Base-by-base conservation (phyloP, 2,888 invertebrate species). In the Drosophila melanosoma region DNA sequence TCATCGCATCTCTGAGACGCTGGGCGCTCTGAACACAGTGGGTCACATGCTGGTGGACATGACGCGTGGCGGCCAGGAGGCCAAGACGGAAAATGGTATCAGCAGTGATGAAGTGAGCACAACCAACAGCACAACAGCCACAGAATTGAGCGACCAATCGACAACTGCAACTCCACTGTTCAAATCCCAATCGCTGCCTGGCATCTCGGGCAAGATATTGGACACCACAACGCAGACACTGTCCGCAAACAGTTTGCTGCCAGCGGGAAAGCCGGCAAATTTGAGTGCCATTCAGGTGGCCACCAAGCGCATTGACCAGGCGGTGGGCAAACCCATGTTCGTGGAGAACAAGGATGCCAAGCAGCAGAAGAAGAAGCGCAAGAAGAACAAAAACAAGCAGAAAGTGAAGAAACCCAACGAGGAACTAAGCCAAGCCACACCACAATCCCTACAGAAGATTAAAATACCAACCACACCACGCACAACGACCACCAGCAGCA, bases 11-110 rank as follows among this genome's bases (percentile, higher is more conserved):
- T 95, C 95, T 0, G 95, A 95, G 91, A 95, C 95, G 1, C 90
- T 95, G 40, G 97, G 97, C 38, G 97, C 97, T 5, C 94, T 98
- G 20, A 97, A 97, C 81, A 97, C 97, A 2, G 96, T 98, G 0
- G 97, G 97, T 0, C 95, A 96, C 90, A 97, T 97, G 91, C 94
- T 98, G 78, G 97, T 98, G 0, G 97, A 97, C 87, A 96, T 97
- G 94, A 97, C 96, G 0, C 93, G 95, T 11, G 93, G 93, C 1
- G 93, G 93, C 1, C 91, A 92, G 64, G 91, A 91, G 53, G 61
- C 57, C 29, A 87, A 79, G 61, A 23, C 74, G 6, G 86, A 82
- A 29, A 78, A 60, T 26, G 40, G 38, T 6, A 29, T 60, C 54
- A 38, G 15, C 17, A 60, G 35, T 12, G 54, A 40, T n/a, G 74